Base-by-base conservation (phyloP, 2,797 vertebrate species). In the Acipenser oxyrinchus region DNA sequence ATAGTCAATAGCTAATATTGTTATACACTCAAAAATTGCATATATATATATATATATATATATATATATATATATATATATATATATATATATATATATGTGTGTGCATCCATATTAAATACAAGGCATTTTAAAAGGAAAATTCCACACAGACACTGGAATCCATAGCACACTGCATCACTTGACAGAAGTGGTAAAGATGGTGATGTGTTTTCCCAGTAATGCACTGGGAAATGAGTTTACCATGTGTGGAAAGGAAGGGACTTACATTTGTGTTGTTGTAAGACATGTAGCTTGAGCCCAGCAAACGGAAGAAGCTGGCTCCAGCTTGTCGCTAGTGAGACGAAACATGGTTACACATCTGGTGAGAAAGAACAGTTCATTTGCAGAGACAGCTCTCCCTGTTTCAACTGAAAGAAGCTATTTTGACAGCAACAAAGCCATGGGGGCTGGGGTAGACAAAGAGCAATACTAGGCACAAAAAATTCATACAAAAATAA, bases 261-360 rank as follows among this genome's bases (percentile, higher is more conserved):
- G 92, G 88, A 89, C 88, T 86, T 86, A 82, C 85, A 90, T 82
- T 85, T 66, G 79, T 82, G 88, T 82, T 88, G 87, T 84, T 85
- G 87, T 80, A 86, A 89, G 91, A 86, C 86, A 73, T 81, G 70
- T 90, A 91, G 92, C 88, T 88, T 84, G 81, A 92, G 92, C 92
- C 91, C 89, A 80, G 86, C 84, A 76, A 91, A 87, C 93, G 92
- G 95, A 95, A 94, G 88, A 89, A 93, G 91, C 83, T 81, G 95
- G 96, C 96, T 96, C 95, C 96, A 93, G 92, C 82, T 87, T 93
- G 96, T 97, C 95, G 95, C 92, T 93, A 89, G 90, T 89, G 93
- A 95, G 95, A 92, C 89, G 83, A 93, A 90, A 93, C 89, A 91
- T 86, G 90, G 88, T 88, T 90, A 78, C 91, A 94, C 94, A 94